phyloP scores from a whole-genome alignment of 2,888 invertebrate species.

The Coelinius sp. region DNA sequence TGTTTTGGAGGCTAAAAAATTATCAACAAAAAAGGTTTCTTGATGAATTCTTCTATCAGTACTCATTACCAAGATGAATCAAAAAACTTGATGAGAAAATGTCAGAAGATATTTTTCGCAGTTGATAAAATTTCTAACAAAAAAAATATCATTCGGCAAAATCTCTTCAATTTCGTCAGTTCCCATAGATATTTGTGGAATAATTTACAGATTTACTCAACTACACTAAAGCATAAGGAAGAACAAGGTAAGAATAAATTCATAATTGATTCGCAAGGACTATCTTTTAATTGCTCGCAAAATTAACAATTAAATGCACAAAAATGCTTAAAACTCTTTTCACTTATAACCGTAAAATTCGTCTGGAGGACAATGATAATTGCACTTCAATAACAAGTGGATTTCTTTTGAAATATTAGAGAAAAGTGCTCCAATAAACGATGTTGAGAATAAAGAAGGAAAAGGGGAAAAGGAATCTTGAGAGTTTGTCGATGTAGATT shows the following conservation, averaged over 20 bases:
- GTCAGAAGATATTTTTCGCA: too few species aligned
- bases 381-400: not conserved
- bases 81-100: too few species aligned
- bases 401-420: constrained; percentile 61
- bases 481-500: constrained; percentile 88
- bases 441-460: constrained; percentile 92
- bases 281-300: not conserved
- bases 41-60: too few species aligned
- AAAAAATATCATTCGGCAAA: too few species aligned
- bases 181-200: too few species aligned
- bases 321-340: not conserved
- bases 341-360: not conserved
- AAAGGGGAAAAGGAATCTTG: constrained; percentile 90
- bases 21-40: too few species aligned
- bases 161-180: too few species aligned
- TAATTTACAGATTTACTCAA: too few species aligned
- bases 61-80: too few species aligned
- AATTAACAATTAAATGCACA: not conserved
- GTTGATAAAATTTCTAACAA: too few species aligned
- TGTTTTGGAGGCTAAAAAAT: too few species aligned
- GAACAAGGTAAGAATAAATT: not conserved
- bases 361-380: not conserved
- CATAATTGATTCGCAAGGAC: not conserved
- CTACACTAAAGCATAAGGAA: too few species aligned
- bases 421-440: constrained; percentile 91